phyloP scores from a whole-genome alignment of 2,113 vertebrate genomes.

The Protomyctophum bolini region DNA sequence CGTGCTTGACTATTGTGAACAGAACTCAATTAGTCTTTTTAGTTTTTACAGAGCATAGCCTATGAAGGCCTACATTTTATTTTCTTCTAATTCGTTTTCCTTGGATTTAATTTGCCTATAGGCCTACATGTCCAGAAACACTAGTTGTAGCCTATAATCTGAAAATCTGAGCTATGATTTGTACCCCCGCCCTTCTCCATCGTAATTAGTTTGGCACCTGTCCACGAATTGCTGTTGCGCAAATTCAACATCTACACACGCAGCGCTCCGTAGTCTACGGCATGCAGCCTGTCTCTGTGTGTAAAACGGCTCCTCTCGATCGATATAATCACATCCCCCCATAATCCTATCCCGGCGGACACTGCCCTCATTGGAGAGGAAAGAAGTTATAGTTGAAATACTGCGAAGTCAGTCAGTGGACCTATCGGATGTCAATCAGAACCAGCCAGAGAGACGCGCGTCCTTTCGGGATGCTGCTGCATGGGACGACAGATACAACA shows the following conservation, averaged over 20 bases:
- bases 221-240: slow-evolving; percentile 2
- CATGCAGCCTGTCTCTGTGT: too few relatives aligned
- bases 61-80: too few relatives aligned
- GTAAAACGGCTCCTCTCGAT: slow-evolving; percentile 3
- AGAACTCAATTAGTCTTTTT: too few relatives aligned
- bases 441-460: slow-evolving; percentile 17
- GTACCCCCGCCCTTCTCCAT: neutral
- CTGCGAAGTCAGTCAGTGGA: slow-evolving; percentile 43
- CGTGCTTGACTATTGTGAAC: too few relatives aligned
- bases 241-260: neutral
- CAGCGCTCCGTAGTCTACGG: neutral
- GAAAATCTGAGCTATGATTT: too few relatives aligned
- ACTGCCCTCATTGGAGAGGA: slow-evolving; percentile 52
- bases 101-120: too few relatives aligned
- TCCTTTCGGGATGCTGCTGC: slow-evolving; percentile 61
- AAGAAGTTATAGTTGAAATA: neutral
- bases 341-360: slow-evolving; percentile 33
- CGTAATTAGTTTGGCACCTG: slow-evolving; percentile 15
- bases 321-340: slow-evolving; percentile 44
- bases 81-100: too few relatives aligned
- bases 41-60: too few relatives aligned
- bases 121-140: too few relatives aligned
- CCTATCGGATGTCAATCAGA: slow-evolving; percentile 63
- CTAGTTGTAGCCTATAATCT: too few relatives aligned
- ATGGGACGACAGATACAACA: slow-evolving; percentile 55